Base-by-base conservation (phyloP, 2,113 vertebrate genomes). In the Cepphus grylle region DNA sequence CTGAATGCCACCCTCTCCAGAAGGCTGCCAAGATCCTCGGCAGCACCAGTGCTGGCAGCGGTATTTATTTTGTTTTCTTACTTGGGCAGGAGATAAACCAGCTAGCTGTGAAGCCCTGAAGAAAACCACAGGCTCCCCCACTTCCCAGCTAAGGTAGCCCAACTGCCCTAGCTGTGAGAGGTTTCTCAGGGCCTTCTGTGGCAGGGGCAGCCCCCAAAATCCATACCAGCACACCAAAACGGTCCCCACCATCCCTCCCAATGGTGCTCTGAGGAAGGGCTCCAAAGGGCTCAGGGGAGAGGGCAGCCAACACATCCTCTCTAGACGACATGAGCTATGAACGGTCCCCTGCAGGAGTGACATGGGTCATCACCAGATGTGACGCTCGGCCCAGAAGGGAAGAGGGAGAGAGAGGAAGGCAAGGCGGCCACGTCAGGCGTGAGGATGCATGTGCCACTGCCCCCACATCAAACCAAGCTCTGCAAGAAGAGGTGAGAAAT, bases 41-140 rank as follows among this genome's bases (percentile, higher is more conserved):
- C 82, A 91, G 62, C 88, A 95, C 32, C 47, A 2, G 13, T 81
- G 50, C 88, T 94, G 93, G 86, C 93, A 96, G 92, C n/a, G 49
- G 53, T 42, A 52, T 73, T 93, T 88, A 70, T 81, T 94, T 92
- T 90, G 40, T 45, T 93, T 93, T 70, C 66, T 88, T 58, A 42
- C 43, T 73, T 0, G 1, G n/a, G 80, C 82, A 95, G 77, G 88
- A 96, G 79, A 92, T 82, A 91, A 93, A 59, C 17, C 72, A 90
- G 74, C n/a, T 30, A 82, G 74, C 55, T 90, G 38, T 62, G 79
- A 93, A 94, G 49, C 62, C 66, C 29, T 77, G 74, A 88, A 74
- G 90, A 96, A 96, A 96, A 88, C 67, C 81, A 76, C 66, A 82
- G 52, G 59, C 27, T 80, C 90, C 36, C 27, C 36, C 32, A 53